Conservation (phyloP, 2,888 invertebrate species). For the Melolontha melolontha region DNA sequence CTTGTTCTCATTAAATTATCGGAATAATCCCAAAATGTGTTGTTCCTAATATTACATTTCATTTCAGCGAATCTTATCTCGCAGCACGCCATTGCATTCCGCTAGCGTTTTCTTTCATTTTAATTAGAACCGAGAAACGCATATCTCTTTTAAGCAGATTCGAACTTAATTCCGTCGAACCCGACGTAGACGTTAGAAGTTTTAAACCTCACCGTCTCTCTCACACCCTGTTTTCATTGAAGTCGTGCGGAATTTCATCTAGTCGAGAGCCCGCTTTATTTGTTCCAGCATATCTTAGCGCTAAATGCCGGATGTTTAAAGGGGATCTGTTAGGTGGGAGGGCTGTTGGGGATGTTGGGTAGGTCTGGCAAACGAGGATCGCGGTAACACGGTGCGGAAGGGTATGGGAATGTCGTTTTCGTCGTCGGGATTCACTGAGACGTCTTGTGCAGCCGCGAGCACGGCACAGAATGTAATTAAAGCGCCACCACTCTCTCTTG, state of each 20-base stretch:
- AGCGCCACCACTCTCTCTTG: slow-evolving; percentile 57
- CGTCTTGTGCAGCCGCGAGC: slow-evolving; percentile 61
- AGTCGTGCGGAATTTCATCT: slow-evolving; percentile 48
- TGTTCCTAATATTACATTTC: too few species aligned
- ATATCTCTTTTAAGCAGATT: slow-evolving; percentile 35
- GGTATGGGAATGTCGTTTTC: not conserved
- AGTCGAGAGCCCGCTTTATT: slow-evolving; percentile 46
- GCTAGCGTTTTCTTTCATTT: slow-evolving; percentile 2
- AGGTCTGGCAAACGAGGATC: not conserved
- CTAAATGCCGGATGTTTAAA: slow-evolving; percentile 54
- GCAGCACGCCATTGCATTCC: too few species aligned
- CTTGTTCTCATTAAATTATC: too few species aligned
- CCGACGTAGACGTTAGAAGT: slow-evolving; percentile 31
- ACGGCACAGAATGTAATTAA: slow-evolving; percentile 62
- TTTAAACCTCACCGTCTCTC: slow-evolving; percentile 39
- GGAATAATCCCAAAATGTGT: too few species aligned
- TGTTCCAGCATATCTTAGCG: slow-evolving; percentile 50
- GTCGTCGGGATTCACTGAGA: slow-evolving; percentile 46
- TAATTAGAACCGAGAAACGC: slow-evolving; percentile 17
- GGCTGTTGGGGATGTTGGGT: too few species aligned
- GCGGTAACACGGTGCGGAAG: not conserved
- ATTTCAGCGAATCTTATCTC: too few species aligned
- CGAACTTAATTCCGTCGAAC: slow-evolving; percentile 40
- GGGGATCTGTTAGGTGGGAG: slow-evolving; percentile 16
- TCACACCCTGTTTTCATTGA: slow-evolving; percentile 43